phyloP scores from a whole-genome alignment of 1,140 invertebrate genomes.

The Drosophila sproati region DNA sequence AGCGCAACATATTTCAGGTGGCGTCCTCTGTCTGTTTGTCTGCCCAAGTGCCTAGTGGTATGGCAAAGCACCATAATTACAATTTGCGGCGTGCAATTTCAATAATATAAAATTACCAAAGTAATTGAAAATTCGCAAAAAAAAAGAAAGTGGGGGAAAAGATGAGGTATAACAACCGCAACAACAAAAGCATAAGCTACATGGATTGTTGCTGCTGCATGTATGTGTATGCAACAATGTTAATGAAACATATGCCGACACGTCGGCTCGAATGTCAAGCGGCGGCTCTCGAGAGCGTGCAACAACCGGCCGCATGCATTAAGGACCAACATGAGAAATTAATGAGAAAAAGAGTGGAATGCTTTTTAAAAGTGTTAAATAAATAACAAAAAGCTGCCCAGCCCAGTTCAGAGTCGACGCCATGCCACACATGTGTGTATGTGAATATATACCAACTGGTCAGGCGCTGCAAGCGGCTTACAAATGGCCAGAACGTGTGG shows the following conservation, averaged over 20 bases:
- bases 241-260: conserved; percentile 61
- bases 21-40: neutral
- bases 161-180: neutral
- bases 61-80: conserved; percentile 73
- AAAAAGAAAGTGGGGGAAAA: conserved; percentile 24
- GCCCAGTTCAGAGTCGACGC: conserved; percentile 49
- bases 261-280: conserved; percentile 21
- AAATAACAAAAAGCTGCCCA: conserved; percentile 68
- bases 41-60: conserved; percentile 2
- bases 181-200: conserved; percentile 13
- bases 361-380: conserved; percentile 84
- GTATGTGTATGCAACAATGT: conserved; percentile 37
- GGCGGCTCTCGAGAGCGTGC: conserved; percentile 12
- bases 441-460: conserved; percentile 17
- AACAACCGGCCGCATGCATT: conserved; percentile 49
- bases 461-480: conserved; percentile 67
- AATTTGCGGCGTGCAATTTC: conserved; percentile 80
- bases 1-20: conserved; percentile 69
- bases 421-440: conserved; percentile 2
- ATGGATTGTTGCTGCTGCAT: conserved; percentile 36
- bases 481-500: conserved; percentile 58
- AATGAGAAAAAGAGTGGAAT: conserved; percentile 79
- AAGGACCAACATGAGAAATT: conserved; percentile 81
- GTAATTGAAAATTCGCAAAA: conserved; percentile 70
- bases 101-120: conserved; percentile 84